Conservation (phyloP, 2,888 invertebrate species). For the Panorpa germanica region DNA sequence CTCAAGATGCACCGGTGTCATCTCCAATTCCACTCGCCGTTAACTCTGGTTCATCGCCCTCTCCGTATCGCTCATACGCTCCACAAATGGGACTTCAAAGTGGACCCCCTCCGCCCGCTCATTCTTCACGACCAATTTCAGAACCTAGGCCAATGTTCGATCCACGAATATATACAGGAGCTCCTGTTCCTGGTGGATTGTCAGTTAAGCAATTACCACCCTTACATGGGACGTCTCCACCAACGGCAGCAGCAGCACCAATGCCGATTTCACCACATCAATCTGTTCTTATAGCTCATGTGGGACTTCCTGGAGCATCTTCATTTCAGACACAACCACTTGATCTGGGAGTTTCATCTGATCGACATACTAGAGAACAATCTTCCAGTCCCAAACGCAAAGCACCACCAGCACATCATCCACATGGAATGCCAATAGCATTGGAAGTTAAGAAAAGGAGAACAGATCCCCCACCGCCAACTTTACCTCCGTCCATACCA, state of each 20-base stretch:
- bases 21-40: conserved; percentile 23
- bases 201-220: conserved; percentile 21
- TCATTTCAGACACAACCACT: conserved; percentile 58
- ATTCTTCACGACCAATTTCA: conserved; percentile 19
- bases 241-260: conserved; percentile 25
- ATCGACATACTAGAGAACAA: conserved; percentile 7
- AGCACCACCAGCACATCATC: conserved; percentile 29
- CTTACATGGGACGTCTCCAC: conserved; percentile 30
- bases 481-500: conserved; percentile 15
- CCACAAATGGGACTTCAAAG: conserved; percentile 21
- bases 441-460: conserved; percentile 44
- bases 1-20: conserved; percentile 30
- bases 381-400: conserved; percentile 40
- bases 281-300: conserved; percentile 13
- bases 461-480: conserved; percentile 26
- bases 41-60: conserved; percentile 27
- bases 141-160: conserved; percentile 17
- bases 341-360: conserved; percentile 46
- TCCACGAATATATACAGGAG: conserved; percentile 16
- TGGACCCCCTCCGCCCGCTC: conserved; percentile 35
- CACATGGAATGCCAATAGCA: conserved; percentile 27
- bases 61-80: conserved; percentile 25
- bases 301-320: conserved; percentile 21
- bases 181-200: conserved; percentile 19
- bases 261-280: conserved; percentile 15